Evolutionary conservation across 2,797 vertebrate species (phyloP).

Genomic region (Pangasius krempfi): DNA sequence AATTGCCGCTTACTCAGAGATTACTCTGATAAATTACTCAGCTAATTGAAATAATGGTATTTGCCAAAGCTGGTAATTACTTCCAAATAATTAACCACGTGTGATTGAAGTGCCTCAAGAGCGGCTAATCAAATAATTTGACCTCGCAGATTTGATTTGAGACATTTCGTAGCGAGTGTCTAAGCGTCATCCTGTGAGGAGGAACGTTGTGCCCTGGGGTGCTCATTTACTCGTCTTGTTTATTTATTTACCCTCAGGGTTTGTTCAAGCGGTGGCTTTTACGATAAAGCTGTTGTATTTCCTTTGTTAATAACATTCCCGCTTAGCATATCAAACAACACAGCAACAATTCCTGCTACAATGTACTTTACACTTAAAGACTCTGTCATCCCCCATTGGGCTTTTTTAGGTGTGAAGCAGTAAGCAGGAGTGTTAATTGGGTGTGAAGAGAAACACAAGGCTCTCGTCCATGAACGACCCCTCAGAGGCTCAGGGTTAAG

Average conservation of each 20-base stretch:
- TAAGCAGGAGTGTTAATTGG: slow-evolving; percentile 82
- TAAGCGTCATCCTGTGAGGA: neutral
- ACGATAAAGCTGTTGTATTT: neutral
- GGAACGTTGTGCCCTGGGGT: slow-evolving; percentile 8
- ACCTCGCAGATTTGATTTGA: slow-evolving; percentile 40
- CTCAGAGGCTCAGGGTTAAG: slow-evolving; percentile 77
- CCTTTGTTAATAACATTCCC: neutral
- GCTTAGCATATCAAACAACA: slow-evolving; percentile 50
- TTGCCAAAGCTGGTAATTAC: slow-evolving; percentile 63
- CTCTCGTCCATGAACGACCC: slow-evolving; percentile 85
- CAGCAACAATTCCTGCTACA: slow-evolving; percentile 7
- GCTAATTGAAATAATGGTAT: slow-evolving; percentile 65
- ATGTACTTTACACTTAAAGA: slow-evolving; percentile 43
- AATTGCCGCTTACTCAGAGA: slow-evolving; percentile 57
- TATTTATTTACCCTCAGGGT: slow-evolving; percentile 27
- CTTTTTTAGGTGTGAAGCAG: slow-evolving; percentile 68
- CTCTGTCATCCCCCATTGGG: neutral
- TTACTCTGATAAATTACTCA: slow-evolving; percentile 60
- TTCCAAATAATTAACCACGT: slow-evolving; percentile 61
- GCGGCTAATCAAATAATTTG: slow-evolving; percentile 60
- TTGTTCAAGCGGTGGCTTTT: neutral
- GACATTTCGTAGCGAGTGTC: slow-evolving; percentile 33
- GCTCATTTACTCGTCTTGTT: slow-evolving; percentile 21
- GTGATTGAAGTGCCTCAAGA: slow-evolving; percentile 61
- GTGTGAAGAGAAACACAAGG: slow-evolving; percentile 86